phyloP scores from a whole-genome alignment of 2,113 vertebrate genomes.

The Phalacrocorax brasilianus region DNA sequence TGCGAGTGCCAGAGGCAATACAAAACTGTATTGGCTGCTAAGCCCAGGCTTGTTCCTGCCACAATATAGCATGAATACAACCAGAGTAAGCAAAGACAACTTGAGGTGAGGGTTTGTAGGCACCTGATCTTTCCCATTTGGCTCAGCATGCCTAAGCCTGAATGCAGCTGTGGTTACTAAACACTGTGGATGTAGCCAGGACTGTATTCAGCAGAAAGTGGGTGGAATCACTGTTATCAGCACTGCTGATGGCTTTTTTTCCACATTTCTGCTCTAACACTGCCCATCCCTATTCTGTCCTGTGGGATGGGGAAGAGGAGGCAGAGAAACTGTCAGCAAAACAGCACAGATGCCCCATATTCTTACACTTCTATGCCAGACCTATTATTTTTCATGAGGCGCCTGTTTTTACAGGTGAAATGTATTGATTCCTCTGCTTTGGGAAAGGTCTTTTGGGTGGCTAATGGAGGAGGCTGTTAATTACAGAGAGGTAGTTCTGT shows the following conservation, averaged over 20 bases:
- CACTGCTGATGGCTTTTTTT: neutral
- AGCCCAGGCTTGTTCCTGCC: neutral
- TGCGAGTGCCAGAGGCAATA: neutral
- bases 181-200: fast-evolving
- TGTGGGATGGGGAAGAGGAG: neutral
- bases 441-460: neutral
- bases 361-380: neutral
- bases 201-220: neutral
- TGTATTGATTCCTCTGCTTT: neutral
- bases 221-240: neutral
- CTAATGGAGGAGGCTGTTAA: neutral
- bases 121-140: neutral
- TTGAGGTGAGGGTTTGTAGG: neutral
- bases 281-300: neutral
- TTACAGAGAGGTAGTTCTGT: neutral
- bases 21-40: neutral
- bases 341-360: neutral
- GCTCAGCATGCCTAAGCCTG: neutral
- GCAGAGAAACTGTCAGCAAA: neutral
- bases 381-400: neutral
- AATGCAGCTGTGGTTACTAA: neutral
- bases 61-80: neutral
- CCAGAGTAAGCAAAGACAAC: neutral
- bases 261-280: neutral
- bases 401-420: neutral